Evolutionary conservation across 2,113 vertebrate genomes (phyloP).

Genomic region (Camelus bactrianus): DNA sequence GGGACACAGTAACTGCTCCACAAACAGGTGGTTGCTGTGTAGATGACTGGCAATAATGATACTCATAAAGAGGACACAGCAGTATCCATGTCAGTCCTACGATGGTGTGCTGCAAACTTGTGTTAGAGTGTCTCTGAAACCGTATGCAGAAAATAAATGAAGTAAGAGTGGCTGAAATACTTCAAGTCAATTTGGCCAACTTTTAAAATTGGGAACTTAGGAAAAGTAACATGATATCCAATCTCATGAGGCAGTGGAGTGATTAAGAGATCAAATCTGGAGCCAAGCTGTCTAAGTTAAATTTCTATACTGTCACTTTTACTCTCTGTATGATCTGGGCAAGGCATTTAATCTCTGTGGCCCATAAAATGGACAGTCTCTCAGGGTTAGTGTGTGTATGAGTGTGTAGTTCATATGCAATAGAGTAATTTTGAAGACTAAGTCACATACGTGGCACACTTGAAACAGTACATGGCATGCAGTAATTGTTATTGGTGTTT

Average conservation of each 20-base stretch:
- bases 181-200: background rate
- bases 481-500: background rate
- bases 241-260: background rate
- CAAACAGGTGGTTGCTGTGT: background rate
- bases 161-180: background rate
- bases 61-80: background rate
- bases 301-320: background rate
- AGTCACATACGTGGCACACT: background rate
- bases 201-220: background rate
- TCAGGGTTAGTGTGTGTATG: background rate
- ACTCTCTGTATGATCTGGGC: background rate
- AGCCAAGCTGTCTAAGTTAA: background rate
- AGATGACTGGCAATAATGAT: too few relatives aligned
- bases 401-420: background rate
- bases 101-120: background rate
- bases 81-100: background rate
- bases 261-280: background rate
- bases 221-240: background rate
- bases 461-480: background rate
- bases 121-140: background rate
- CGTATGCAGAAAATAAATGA: background rate
- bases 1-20: background rate
- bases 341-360: conserved; percentile 17
- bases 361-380: background rate
- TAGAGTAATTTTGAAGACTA: background rate